phyloP scores from a whole-genome alignment of 2,113 vertebrate genomes.

The Prunella fulvescens region DNA sequence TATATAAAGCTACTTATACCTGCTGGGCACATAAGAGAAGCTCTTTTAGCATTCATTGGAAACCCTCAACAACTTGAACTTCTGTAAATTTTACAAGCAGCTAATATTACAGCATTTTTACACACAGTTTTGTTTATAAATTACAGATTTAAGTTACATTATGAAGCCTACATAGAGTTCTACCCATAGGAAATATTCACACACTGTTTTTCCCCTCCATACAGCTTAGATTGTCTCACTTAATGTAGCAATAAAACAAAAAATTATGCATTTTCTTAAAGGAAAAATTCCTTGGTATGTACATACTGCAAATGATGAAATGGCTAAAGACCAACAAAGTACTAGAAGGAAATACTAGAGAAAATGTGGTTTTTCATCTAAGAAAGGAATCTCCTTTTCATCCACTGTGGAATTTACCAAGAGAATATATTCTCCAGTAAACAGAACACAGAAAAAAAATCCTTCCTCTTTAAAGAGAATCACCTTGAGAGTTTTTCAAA shows the following conservation, averaged over 20 bases:
- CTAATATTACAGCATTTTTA: slow-evolving; percentile 87
- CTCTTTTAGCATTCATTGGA: slow-evolving; percentile 79
- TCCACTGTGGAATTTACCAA: not conserved
- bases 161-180: slow-evolving; percentile 66
- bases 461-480: slow-evolving; percentile 23
- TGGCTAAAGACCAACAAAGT: not conserved
- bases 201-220: slow-evolving; percentile 36
- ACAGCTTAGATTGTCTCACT: slow-evolving; percentile 63
- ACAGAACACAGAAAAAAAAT: not conserved
- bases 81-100: slow-evolving; percentile 86
- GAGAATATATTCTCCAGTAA: not conserved
- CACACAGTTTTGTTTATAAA: slow-evolving; percentile 71
- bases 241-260: slow-evolving; percentile 33
- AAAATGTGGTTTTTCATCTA: not conserved
- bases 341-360: not conserved
- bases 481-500: slow-evolving; percentile 16
- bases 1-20: slow-evolving; percentile 82
- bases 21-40: slow-evolving; percentile 82
- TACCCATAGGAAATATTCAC: slow-evolving; percentile 76
- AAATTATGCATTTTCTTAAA: slow-evolving; percentile 22
- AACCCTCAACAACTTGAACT: slow-evolving; percentile 74
- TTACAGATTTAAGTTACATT: slow-evolving; percentile 74
- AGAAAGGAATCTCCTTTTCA: slow-evolving; percentile 1
- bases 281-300: slow-evolving; percentile 16
- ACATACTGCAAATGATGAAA: slow-evolving; percentile 8